Conservation (phyloP, 2,797 vertebrate species). For the Apodemus agrarius region DNA sequence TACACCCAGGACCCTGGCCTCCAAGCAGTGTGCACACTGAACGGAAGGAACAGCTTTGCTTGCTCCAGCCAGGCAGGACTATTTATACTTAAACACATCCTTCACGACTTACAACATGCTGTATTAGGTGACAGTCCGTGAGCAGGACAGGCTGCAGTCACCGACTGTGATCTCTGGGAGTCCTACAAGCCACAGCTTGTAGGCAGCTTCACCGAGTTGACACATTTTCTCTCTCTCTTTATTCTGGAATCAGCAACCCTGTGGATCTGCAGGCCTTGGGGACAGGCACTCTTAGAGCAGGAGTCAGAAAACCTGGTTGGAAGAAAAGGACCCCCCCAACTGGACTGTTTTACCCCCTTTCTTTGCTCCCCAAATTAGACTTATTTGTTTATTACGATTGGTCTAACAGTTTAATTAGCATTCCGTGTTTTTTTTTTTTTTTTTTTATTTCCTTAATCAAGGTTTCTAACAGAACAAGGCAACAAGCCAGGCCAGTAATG, state of each 20-base stretch:
- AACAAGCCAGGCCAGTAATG: conserved; percentile 84
- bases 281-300: conserved; percentile 71
- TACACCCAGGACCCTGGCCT: conserved; percentile 84
- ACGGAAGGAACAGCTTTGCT: conserved; percentile 86
- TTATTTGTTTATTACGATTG: conserved; percentile 73
- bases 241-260: conserved; percentile 79
- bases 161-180: conserved; percentile 61
- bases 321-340: conserved; percentile 64
- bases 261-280: conserved; percentile 79
- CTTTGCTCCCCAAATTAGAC: conserved; percentile 73
- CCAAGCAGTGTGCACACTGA: conserved; percentile 82
- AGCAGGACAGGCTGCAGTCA: conserved; percentile 80
- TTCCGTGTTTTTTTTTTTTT: conserved; percentile 76
- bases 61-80: conserved; percentile 84
- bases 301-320: conserved; percentile 75
- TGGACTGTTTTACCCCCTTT: conserved; percentile 36
- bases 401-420: conserved; percentile 79
- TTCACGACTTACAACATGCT: conserved; percentile 84
- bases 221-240: conserved; percentile 80
- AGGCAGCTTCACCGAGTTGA: conserved; percentile 79
- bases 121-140: conserved; percentile 81
- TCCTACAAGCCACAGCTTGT: conserved; percentile 81
- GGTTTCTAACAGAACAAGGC: conserved; percentile 84
- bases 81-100: conserved; percentile 89
- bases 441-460: conserved; percentile 82